Base-by-base conservation (phyloP, 1,140 invertebrate species). In the Tigriopus japonicus region DNA sequence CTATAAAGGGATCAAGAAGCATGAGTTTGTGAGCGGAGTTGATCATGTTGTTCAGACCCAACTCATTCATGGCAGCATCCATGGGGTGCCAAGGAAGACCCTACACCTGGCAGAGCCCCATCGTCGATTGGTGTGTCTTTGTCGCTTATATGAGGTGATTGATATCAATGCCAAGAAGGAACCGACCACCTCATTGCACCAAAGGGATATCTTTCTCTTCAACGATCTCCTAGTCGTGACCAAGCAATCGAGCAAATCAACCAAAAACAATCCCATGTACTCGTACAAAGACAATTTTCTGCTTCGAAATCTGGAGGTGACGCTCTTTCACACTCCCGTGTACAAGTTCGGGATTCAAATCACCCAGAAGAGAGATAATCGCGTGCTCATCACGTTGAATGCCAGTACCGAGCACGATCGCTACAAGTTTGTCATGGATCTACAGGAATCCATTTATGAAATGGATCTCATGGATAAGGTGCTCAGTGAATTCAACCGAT, bases 191-290 rank as follows among this genome's bases (percentile, higher is more conserved):
- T 41, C 17, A 10, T 56, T 21, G 28, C 79, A 80, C 69, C 75
- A 80, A 64, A 67, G 79, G 56, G 80, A 81, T 67, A 75, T 81
- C 24, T 81, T 80, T 64, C 72, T 80, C 15, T 80, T 80, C 66
- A 80, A 80, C 69, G 79, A 80, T 66, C 62, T 80, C 54, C 66
- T 80, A 43, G 64, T 80, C 64, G 74, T 81, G 60, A 75, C 73
- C 7, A 75, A 75, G 67, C 72, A 74, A 52, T 73, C 73, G 56
- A 76, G 75, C 66, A 77, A 76, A 54, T 73, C 73, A 56, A 76
- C 75, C 66, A 77, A 76, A 65, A 71, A 68, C 23, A 69, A 68
- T 59, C 71, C 74, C 24, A 74, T 71, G n/a, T 77, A 78, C 65
- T 71, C 69, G 53, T 77, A 72, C 65, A 68, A 73, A 52, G 69